Base-by-base conservation (phyloP, 2,888 invertebrate species). In the Allacma fusca region DNA sequence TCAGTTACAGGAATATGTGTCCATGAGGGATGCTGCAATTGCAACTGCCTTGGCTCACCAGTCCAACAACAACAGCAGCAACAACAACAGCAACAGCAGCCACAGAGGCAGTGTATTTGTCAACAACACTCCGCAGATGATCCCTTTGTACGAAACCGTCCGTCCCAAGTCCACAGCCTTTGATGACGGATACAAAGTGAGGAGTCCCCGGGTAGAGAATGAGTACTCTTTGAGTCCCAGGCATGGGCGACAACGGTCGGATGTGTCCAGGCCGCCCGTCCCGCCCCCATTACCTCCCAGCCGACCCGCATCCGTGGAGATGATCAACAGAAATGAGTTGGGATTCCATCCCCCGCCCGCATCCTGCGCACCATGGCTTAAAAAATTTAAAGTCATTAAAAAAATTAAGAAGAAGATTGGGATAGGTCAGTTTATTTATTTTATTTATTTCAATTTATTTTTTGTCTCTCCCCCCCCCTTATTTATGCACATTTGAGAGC, bases 371-470 rank as follows among this genome's bases (percentile, higher is more conserved):
- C 73, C 73, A 12, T 77, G 77, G 77, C 72, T 77, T 34, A 89
- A 89, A 87, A 94, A 94, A 88, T 94, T 95, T 93, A 94, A 94
- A 89, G 93, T 95, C 80, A 88, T 95, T 81, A 95, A 95, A 90
- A 95, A 94, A 87, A 92, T 95, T 85, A 94, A 94, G 88, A 92
- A 91, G 85, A 93, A 93, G 86, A 94, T 95, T 87, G 94, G 95
- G 85, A 59, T 95, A 87, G 94, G 95, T 94, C 88, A 91, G 94
- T 24, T 23, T 12, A 12, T n/a, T 62, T 62, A 23, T 24, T 24
- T 34, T 34, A 7, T 34, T 34, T 34, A 7, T 9, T 7, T 7
- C 4, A 34, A 34, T 34, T 34, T 34, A 9, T 34, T 34, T 34
- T 34, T 34, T 34, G 9, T 34, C 34, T 34, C n/a, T n/a, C n/a